Conservation (phyloP, 2,113 vertebrate genomes). For the Ammospiza nelsoni region DNA sequence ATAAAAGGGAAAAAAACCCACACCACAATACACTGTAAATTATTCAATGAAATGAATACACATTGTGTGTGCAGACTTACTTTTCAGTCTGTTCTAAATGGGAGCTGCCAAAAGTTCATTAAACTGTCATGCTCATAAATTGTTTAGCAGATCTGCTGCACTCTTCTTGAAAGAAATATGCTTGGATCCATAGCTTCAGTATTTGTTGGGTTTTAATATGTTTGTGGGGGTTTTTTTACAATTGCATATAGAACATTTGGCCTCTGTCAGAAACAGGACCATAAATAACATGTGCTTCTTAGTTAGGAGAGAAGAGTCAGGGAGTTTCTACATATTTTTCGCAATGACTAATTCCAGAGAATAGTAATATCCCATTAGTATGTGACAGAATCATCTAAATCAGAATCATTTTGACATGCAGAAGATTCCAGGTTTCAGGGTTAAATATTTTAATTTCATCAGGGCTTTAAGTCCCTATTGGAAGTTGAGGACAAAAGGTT, state of each 20-base stretch:
- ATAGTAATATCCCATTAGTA: not conserved
- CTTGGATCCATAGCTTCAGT: not conserved
- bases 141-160: not conserved
- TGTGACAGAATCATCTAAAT: not conserved
- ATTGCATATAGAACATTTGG: not conserved
- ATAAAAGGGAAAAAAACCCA: rapidly evolving
- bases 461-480: not conserved
- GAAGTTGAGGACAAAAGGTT: not conserved
- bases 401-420: not conserved
- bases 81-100: not conserved
- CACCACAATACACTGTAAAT: not conserved
- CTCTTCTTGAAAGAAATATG: not conserved
- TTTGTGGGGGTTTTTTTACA: not conserved
- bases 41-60: not conserved
- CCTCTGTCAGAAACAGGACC: not conserved
- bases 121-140: not conserved
- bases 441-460: not conserved
- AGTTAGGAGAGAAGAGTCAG: not conserved
- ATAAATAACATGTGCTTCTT: not conserved
- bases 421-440: not conserved
- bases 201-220: not conserved
- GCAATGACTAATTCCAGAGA: not conserved
- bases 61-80: not conserved
- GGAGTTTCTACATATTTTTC: not conserved
- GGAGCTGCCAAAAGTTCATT: not conserved